Percentiles rank a stretch among this genome's conserved stretches.
Conservation (phyloP, 2,113 vertebrate genomes). For the Corapipo altera region DNA sequence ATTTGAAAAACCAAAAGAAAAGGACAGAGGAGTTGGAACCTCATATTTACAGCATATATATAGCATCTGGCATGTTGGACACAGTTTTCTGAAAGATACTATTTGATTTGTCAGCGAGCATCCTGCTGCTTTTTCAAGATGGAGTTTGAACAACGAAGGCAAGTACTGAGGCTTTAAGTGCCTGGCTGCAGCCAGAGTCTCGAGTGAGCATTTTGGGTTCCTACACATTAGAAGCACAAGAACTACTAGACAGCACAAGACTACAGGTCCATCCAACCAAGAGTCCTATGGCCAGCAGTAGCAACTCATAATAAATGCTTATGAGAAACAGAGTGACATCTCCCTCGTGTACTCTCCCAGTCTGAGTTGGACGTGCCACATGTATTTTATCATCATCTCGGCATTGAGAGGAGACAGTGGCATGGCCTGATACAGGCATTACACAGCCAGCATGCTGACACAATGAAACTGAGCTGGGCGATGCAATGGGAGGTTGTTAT, state of each 20-base stretch:
- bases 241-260: neutral
- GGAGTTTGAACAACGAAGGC: neutral
- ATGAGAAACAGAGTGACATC: neutral
- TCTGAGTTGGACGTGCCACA: neutral
- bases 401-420: neutral
- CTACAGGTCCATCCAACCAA: neutral
- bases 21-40: slow-evolving; percentile 18
- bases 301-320: neutral
- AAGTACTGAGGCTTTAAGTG: neutral
- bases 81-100: slow-evolving; percentile 34
- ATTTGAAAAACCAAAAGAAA: slow-evolving; percentile 38
- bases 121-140: slow-evolving; percentile 34
- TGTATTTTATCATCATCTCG: neutral
- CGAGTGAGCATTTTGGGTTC: neutral
- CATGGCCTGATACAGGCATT: neutral
- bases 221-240: neutral
- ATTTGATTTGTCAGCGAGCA: neutral
- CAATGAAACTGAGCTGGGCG: neutral
- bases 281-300: neutral
- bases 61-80: neutral
- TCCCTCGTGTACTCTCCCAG: neutral
- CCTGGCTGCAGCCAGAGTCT: neutral
- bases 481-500: neutral
- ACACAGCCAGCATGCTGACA: neutral
- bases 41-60: slow-evolving; percentile 17